Evolutionary conservation across 2,888 invertebrate genomes (phyloP), one percentile per base, ranked within the genome.

Genomic region (Scaptomyza tumidula): DNA sequence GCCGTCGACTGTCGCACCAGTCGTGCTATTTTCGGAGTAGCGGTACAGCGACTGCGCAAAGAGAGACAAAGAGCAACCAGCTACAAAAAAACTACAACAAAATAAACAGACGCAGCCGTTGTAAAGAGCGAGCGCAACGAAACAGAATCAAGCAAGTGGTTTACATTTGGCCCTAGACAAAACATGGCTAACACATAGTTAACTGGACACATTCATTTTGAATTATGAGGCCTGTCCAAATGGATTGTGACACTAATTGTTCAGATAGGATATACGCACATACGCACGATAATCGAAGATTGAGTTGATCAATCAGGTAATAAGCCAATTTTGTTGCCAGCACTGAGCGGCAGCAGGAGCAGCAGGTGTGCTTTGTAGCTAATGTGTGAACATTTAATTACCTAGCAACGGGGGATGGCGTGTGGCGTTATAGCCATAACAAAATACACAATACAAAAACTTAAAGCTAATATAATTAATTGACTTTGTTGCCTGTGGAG

Each of bases 141-240:
- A 66, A 79, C 64, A 76, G 84, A 88, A 85, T 85, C 85, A 88
- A 88, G 85, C 85, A 85, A 85, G 85, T 85, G 85, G 85, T 85
- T 85, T 80, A 70, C 62, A 60, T 68, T 61, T 77, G 79, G 66
- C 73, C 66, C 73, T 68, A 72, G 56, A 66, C 48, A 64, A 74
- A 68, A 61, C 61, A 50, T 45, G 46, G 13, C 13, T 13, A 16
- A 27, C 35, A 19, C 19, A n/a, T n/a, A n/a, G 35, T 27, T 13
- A 39, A 39, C 44, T 54, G 55, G 61, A 54, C 39, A 39, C 29
- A 29, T 35, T 11, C 4, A 35, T 35, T 39, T 56, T 49, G 56
- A 63, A 77, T 63, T 56, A 71, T 58, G 53, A 64, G 68, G 71
- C 68, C 41, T 53, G 41, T 35, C 41, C 43, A 49, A 56, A 49